Conservation (phyloP, 2,797 vertebrate genomes). For the Tapera naevia region DNA sequence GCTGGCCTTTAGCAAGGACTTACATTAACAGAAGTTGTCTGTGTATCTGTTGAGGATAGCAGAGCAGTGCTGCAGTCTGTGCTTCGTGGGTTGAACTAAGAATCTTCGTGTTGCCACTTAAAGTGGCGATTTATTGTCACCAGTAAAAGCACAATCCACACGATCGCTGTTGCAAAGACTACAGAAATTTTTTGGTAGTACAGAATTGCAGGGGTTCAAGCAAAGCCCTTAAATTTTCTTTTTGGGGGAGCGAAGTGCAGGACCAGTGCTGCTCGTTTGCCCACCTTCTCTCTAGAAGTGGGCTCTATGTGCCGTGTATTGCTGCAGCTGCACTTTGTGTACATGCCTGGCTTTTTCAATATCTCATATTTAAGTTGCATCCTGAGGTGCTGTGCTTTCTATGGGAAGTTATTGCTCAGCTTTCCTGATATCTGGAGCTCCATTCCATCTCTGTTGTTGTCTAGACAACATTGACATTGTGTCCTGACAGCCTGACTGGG, state of each 20-base stretch:
- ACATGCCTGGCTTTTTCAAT: neutral
- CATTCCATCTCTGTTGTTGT: neutral
- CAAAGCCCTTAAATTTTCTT: neutral
- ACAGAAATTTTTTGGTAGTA: neutral
- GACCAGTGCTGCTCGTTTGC: neutral
- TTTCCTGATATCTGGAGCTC: neutral
- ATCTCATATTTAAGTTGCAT: neutral
- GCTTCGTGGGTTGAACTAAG: accelerated
- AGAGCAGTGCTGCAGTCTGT: neutral
- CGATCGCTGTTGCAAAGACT: neutral
- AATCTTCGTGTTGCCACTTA: accelerated
- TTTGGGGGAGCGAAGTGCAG: neutral
- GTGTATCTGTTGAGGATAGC: neutral
- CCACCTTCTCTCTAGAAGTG: neutral
- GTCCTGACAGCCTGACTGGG: neutral
- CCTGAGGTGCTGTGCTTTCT: neutral
- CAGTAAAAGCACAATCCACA: neutral
- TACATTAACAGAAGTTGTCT: neutral
- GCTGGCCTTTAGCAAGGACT: neutral
- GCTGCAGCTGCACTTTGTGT: neutral
- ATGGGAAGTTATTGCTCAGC: neutral
- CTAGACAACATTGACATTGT: neutral
- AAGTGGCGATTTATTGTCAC: neutral
- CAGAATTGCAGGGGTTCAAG: neutral
- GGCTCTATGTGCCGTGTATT: accelerated